Percentiles rank a stretch among this genome's conserved stretches.
phyloP scores from a whole-genome alignment of 2,113 vertebrate species.

The Alligator sinensis region DNA sequence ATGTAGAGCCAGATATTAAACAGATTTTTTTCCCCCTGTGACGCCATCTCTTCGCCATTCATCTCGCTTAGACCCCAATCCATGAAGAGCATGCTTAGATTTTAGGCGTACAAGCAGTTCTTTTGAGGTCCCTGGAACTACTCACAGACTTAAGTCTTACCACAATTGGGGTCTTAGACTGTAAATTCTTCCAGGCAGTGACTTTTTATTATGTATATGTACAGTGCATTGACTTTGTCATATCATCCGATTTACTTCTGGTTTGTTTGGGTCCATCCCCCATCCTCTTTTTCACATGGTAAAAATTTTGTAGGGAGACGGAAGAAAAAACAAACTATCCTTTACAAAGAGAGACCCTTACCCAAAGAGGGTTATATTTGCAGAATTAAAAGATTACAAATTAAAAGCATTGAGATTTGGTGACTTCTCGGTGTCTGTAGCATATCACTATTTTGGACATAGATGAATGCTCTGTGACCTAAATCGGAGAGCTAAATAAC shows the following conservation, averaged over 20 bases:
- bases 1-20: neutral
- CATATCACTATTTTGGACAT: neutral
- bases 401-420: too few relatives aligned
- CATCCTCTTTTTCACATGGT: neutral
- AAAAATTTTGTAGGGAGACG: neutral
- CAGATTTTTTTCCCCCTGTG: neutral
- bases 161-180: neutral
- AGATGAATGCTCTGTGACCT: neutral
- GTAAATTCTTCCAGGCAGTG: neutral
- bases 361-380: neutral
- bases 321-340: too few relatives aligned
- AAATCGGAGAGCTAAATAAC: neutral
- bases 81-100: neutral
- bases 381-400: neutral
- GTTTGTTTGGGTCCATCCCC: too few relatives aligned
- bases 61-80: neutral
- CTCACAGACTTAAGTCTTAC: neutral
- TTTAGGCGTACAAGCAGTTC: neutral
- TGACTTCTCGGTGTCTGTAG: neutral
- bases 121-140: neutral
- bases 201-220: rapidly evolving
- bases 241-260: neutral
- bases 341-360: neutral
- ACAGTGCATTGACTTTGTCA: rapidly evolving
- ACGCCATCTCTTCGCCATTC: neutral